Percentiles rank a stretch among this genome's conserved stretches.
Conservation (phyloP, 2,797 vertebrate genomes). For the Gephyroberyx darwinii region DNA sequence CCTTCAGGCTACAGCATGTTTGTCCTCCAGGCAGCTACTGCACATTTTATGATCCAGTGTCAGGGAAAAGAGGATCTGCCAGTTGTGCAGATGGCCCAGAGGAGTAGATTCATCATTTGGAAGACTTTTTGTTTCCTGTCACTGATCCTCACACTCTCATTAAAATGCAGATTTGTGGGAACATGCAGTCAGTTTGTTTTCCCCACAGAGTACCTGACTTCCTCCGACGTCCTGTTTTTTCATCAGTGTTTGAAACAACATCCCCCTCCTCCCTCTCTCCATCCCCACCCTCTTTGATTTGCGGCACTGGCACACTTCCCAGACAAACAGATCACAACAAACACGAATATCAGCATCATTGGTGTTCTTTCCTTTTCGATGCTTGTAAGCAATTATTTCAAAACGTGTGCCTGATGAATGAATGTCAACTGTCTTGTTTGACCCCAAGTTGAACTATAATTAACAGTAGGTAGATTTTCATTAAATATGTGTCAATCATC, state of each 20-base stretch:
- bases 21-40: neutral
- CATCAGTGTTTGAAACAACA: slow-evolving; percentile 25
- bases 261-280: slow-evolving; percentile 27
- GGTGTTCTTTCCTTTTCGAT: slow-evolving; percentile 24
- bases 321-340: slow-evolving; percentile 44
- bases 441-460: neutral
- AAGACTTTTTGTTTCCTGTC: neutral
- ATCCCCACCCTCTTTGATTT: slow-evolving; percentile 37
- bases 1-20: neutral
- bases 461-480: neutral
- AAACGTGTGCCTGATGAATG: neutral
- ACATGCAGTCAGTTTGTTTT: slow-evolving; percentile 15
- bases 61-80: neutral
- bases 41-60: slow-evolving; percentile 1
- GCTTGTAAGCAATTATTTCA: slow-evolving; percentile 30
- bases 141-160: neutral
- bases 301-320: slow-evolving; percentile 42
- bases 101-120: neutral
- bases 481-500: neutral
- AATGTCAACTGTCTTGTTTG: neutral
- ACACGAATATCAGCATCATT: slow-evolving; percentile 39
- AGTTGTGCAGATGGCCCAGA: neutral
- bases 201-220: slow-evolving; percentile 8
- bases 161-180: neutral
- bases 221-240: slow-evolving; percentile 25